Evolutionary conservation across 2,888 invertebrate genomes (phyloP).

Genomic region (Drosophila multiciliata): DNA sequence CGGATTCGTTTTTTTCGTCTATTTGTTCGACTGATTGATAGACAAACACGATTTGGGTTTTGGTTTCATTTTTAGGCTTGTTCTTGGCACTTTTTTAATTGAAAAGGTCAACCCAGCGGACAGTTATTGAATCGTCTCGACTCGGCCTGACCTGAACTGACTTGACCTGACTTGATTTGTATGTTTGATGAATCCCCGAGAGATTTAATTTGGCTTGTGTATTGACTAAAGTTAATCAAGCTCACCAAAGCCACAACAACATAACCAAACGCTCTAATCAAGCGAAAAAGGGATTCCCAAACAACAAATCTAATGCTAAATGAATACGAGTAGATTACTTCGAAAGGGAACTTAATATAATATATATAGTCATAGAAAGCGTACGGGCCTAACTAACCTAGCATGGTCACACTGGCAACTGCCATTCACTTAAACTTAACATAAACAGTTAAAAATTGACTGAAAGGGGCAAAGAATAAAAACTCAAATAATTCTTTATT

Average conservation of each 20-base stretch:
- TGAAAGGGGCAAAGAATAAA: neutral
- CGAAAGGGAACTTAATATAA: neutral
- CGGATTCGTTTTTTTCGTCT: conserved; percentile 28
- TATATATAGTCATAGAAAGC: neutral
- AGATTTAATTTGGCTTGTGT: conserved; percentile 25
- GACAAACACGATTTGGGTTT: conserved; percentile 58
- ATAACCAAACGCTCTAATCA: conserved; percentile 48
- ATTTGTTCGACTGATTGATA: conserved; percentile 71
- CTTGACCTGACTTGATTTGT: conserved; percentile 23
- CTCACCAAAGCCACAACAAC: conserved; percentile 37
- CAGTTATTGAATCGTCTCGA: conserved; percentile 17
- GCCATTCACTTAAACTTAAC: neutral
- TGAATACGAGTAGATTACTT: conserved; percentile 18
- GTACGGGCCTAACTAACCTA: neutral
- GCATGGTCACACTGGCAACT: neutral
- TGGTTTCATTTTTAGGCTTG: conserved; percentile 19
- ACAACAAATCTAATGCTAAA: conserved; percentile 32
- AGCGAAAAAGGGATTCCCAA: conserved; percentile 20
- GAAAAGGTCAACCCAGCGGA: conserved; percentile 49
- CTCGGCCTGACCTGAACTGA: neutral
- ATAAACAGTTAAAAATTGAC: neutral
- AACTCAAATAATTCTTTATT: neutral
- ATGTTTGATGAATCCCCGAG: neutral
- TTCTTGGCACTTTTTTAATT: conserved; percentile 64
- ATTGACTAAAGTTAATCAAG: conserved; percentile 54